A percentile compares a stretch with the other conserved stretches of the same genome.
phyloP scores from a whole-genome alignment of 2,888 invertebrate genomes.

The Drosophila cognata region DNA sequence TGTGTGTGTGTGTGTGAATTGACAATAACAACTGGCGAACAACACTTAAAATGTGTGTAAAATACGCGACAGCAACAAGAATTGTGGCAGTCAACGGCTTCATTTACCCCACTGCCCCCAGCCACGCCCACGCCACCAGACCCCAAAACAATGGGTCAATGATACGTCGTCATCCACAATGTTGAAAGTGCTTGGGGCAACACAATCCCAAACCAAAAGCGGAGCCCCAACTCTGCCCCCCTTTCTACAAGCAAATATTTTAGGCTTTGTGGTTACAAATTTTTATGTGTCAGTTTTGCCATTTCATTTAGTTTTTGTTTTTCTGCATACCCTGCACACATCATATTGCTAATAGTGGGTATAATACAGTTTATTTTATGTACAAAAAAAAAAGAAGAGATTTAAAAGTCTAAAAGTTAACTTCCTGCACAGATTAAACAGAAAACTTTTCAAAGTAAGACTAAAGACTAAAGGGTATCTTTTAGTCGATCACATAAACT shows the following conservation, averaged over 20 bases:
- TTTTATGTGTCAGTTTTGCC: conserved; percentile 72
- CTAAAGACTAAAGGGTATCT: neutral
- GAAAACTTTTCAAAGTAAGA: neutral
- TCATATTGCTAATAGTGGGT: neutral
- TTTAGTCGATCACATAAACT: no score
- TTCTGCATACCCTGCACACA: conserved; percentile 34
- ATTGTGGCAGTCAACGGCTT: conserved; percentile 56
- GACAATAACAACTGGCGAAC: conserved; percentile 72
- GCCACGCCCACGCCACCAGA: conserved; percentile 31
- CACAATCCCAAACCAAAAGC: conserved; percentile 12
- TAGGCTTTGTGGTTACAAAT: conserved; percentile 69
- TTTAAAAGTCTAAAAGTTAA: neutral
- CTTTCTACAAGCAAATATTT: conserved; percentile 29
- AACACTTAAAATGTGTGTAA: conserved; percentile 78
- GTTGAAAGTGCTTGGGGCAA: neutral
- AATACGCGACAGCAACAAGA: conserved; percentile 66
- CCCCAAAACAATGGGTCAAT: conserved; percentile 64
- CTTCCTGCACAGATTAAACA: neutral
- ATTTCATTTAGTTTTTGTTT: conserved; percentile 61
- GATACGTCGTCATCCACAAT: conserved; percentile 38
- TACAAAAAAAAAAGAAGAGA: neutral
- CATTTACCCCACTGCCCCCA: conserved; percentile 51
- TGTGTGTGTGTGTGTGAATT: conserved; percentile 16
- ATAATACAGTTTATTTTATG: neutral
- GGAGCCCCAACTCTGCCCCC: neutral